A percentile compares a stretch with the other conserved stretches of the same genome.
Conservation (phyloP, 1,140 invertebrate genomes). For the Platyura marginata region DNA sequence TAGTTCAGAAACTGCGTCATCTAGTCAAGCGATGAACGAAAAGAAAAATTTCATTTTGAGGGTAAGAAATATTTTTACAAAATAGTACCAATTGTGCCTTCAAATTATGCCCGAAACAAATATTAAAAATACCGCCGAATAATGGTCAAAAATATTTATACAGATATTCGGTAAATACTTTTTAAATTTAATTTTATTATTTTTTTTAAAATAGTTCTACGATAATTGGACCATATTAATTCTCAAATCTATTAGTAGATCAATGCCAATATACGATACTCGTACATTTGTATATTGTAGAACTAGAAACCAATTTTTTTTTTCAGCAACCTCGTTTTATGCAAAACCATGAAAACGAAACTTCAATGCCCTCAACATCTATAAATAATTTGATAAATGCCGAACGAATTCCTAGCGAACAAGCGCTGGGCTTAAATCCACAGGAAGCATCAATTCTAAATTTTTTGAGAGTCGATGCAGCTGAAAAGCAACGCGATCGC, state of each 20-base stretch:
- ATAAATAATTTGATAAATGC: slow-evolving; percentile 23
- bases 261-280: too few species aligned
- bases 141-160: too few species aligned
- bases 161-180: too few species aligned
- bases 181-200: too few species aligned
- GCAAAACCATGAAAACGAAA: slow-evolving; percentile 3
- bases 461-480: slow-evolving; percentile 37
- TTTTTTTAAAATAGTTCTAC: too few species aligned
- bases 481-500: slow-evolving; percentile 43
- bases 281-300: too few species aligned
- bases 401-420: slow-evolving; percentile 22
- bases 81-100: too few species aligned
- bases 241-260: too few species aligned
- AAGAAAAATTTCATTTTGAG: neutral
- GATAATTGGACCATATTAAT: too few species aligned
- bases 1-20: slow-evolving; percentile 12
- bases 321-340: slow-evolving; percentile 1
- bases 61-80: too few species aligned
- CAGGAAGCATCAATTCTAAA: slow-evolving; percentile 42
- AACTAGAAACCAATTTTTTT: too few species aligned
- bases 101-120: neutral
- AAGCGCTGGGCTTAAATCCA: slow-evolving; percentile 23
- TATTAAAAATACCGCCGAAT: too few species aligned
- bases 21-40: neutral
- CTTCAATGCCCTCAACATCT: slow-evolving; percentile 8